Base-by-base conservation (phyloP, 2,113 vertebrate species). In the Turdus rufiventris region DNA sequence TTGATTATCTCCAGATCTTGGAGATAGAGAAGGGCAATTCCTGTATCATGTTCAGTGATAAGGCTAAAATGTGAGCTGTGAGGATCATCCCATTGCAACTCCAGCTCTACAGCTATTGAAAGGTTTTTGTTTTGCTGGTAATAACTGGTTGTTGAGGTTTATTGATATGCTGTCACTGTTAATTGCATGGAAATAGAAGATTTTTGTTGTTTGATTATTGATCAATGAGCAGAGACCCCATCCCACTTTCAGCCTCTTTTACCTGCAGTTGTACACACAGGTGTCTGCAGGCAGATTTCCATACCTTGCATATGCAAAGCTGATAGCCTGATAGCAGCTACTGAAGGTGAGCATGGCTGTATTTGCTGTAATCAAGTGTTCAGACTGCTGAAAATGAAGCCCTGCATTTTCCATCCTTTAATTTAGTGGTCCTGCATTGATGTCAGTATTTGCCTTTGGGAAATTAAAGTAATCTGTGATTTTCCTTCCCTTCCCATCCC, bases 351-450 rank as follows among this genome's bases (percentile, higher is more conserved):
- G 5, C 62, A 34, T 36, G 56, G 71, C 12, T 2, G 2, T 51
- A 58, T 93, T 87, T 91, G 60, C 50, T 89, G 17, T 72, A 79
- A 74, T 81, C 42, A 73, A 28, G 50, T 34, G 60, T 57, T 72
- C 65, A 74, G 57, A 81, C 42, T 75, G 66, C 84, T 87, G 50
- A 94, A 95, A 91, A 93, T 21, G 10, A 91, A 85, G 71, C 89
- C 57, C n/a, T 82, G 36, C 8, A 1, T 66, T 88, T 66, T 23
- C 45, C 29, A 34, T 82, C 54, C 57, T 88, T 88, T 85, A 72
- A 89, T 89, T 94, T 57, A 76, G 45, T 61, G 54, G 42, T 82
- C 74, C 50, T 88, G 36, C 18, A 25, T 36, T 73, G 71, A 50
- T 80, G 50, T 63, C 18, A 56, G 31, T 20, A 19, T 45, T 50